A percentile compares a stretch with the other conserved stretches of the same genome.
Conservation (phyloP, 2,888 invertebrate genomes). For the Catocala nupta region DNA sequence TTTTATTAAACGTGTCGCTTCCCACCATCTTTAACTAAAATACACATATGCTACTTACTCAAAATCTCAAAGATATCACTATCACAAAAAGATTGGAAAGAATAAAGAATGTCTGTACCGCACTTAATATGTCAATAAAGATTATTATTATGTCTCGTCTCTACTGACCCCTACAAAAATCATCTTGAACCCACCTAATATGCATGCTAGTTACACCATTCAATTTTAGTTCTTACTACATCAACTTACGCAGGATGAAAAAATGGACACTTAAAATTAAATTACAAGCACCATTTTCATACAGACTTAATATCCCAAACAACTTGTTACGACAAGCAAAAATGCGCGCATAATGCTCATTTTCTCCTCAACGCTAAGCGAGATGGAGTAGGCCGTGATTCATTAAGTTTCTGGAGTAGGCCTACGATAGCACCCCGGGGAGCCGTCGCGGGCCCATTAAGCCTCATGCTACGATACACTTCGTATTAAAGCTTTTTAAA, state of each 20-base stretch:
- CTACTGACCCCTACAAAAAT: no score
- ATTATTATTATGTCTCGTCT: no score
- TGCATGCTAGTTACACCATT: no score
- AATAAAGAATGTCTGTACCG: no score
- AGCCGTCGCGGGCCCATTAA: conserved; percentile 40
- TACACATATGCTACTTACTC: no score
- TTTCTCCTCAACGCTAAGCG: conserved; percentile 30
- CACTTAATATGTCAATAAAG: no score
- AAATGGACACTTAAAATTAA: conserved; percentile 8
- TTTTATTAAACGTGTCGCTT: no score
- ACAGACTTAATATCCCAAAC: conserved; percentile 33
- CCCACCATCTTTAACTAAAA: no score
- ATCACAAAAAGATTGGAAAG: no score
- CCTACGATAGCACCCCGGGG: conserved; percentile 45
- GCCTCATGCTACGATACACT: conserved; percentile 43
- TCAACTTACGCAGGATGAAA: not conserved
- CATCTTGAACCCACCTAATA: no score
- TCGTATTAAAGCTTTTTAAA: conserved; percentile 38
- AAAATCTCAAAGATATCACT: no score
- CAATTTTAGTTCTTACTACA: not conserved
- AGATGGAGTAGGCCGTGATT: conserved; percentile 45
- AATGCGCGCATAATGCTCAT: conserved; percentile 27
- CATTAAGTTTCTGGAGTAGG: conserved; percentile 43
- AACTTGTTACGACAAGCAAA: conserved; percentile 26
- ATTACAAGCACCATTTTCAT: conserved; percentile 4